Evolutionary conservation across 1,140 invertebrate genomes (phyloP), one percentile per base, ranked within the genome.

Genomic region (Scaptomyza montana): DNA sequence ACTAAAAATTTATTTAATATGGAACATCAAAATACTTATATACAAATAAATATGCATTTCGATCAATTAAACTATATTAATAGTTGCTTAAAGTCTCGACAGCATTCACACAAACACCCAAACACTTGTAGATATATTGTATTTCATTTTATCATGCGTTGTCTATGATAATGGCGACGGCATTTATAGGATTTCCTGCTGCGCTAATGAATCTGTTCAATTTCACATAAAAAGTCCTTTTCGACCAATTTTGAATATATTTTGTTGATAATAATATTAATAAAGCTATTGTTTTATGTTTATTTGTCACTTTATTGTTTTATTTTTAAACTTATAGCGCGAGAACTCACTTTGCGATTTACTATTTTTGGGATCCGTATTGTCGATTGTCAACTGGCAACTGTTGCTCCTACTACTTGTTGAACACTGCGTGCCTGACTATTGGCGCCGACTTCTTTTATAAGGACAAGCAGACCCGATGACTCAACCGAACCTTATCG

Each of bases 351-450:
- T 62, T 36, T 49, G 4, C 43, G 19, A 53, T 43, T 43, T 12
- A 68, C 30, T 73, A 33, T 62, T 61, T 49, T 8, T 1, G 33
- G 21, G 30, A 25, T 30, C 21, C 43, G 53, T 39, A 47, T 36
- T 59, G 8, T 21, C 28, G 21, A 47, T 25, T n/a, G 6, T 33
- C 6, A 39, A 33, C 36, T 74, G 53, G 78, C 80, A 89, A 89
- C 84, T 89, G 84, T 89, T 89, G 84, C 84, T 79, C 67, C 69
- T 87, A 62, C 81, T 85, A 89, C 84, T 89, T 89, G 84, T 89
- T 89, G 84, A 89, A 74, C 84, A 89, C 84, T 89, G 85, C 84
- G 85, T 89, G 67, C 71, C 62, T 16, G 84, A 80, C 85, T 89
- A 73, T 25, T 2, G 64, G 43, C 73, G 49, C 69, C 56, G 73